Conservation (phyloP, 2,888 invertebrate genomes). For the Troides aeacus region DNA sequence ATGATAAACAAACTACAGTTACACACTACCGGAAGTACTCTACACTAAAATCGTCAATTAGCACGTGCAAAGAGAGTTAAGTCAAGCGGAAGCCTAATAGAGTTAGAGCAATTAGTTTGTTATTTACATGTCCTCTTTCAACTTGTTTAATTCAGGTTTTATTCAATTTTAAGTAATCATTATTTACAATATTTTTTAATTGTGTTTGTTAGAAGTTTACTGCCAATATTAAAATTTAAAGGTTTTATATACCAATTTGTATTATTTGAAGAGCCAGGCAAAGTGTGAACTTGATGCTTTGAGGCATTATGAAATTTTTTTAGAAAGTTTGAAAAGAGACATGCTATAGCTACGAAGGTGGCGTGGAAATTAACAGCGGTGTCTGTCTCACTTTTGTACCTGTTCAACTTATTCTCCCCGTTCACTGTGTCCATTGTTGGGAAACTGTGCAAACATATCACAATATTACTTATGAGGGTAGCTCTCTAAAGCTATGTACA, state of each 20-base stretch:
- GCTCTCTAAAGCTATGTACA: conserved; percentile 63
- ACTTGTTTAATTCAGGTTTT: conserved; percentile 29
- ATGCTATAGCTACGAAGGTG: conserved; percentile 41
- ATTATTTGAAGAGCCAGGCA: too few species aligned
- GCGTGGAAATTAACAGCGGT: conserved; percentile 52
- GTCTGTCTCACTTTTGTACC: conserved; percentile 83
- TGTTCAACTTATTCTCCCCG: conserved; percentile 79
- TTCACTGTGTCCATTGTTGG: conserved; percentile 75
- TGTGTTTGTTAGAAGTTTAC: too few species aligned
- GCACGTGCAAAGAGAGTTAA: conserved; percentile 38
- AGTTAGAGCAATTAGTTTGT: conserved; percentile 57
- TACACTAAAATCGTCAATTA: conserved; percentile 4
- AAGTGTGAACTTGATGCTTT: not conserved
- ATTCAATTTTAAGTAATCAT: too few species aligned
- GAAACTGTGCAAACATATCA: conserved; percentile 77
- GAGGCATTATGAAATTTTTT: not conserved
- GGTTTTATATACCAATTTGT: not conserved
- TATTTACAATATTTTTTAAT: too few species aligned
- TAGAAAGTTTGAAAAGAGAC: conserved; percentile 50
- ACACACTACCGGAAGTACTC: conserved; percentile 1
- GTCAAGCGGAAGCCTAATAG: conserved; percentile 40
- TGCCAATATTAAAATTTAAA: not conserved
- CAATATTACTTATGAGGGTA: conserved; percentile 36
- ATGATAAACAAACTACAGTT: conserved; percentile 2
- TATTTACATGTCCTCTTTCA: conserved; percentile 50